Evolutionary conservation across 2,888 invertebrate genomes (phyloP).

Genomic region (Micoletzkya japonica): DNA sequence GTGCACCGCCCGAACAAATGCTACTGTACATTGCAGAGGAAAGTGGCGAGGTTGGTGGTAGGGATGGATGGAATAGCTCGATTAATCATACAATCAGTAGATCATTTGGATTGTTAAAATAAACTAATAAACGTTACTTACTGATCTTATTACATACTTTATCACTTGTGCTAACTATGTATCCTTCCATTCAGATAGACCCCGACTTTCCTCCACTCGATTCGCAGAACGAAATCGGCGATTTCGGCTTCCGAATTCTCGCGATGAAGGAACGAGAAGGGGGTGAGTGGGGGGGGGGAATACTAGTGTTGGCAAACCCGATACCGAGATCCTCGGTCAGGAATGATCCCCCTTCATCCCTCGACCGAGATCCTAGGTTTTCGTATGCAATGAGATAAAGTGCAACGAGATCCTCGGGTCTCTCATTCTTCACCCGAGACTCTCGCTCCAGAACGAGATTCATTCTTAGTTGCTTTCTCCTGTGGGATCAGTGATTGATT

Average conservation of each 20-base stretch:
- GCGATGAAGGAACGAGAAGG: constrained; percentile 10
- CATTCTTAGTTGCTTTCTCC: too few species aligned
- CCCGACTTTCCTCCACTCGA: constrained; percentile 37
- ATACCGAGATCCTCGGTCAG: too few species aligned
- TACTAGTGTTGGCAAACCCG: too few species aligned
- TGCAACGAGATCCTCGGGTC: too few species aligned
- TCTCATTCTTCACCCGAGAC: too few species aligned
- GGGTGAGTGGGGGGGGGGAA: constrained; percentile 15
- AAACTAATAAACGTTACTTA: background rate
- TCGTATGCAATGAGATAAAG: too few species aligned
- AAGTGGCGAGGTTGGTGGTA: constrained; percentile 32
- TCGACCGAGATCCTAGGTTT: too few species aligned
- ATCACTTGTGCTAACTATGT: background rate
- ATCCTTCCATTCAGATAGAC: constrained; percentile 30
- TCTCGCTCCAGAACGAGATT: too few species aligned
- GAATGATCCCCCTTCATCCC: too few species aligned
- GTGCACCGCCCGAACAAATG: background rate
- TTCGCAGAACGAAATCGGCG: constrained; percentile 38
- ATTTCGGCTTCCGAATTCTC: constrained; percentile 33
- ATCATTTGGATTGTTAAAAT: too few species aligned
- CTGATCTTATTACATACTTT: background rate
- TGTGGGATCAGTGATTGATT: too few species aligned
- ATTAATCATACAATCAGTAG: background rate
- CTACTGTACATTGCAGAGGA: constrained; percentile 40
- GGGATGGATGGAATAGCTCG: background rate